phyloP scores from a whole-genome alignment of 1,140 invertebrate species.

The Kradibia gibbosae region DNA sequence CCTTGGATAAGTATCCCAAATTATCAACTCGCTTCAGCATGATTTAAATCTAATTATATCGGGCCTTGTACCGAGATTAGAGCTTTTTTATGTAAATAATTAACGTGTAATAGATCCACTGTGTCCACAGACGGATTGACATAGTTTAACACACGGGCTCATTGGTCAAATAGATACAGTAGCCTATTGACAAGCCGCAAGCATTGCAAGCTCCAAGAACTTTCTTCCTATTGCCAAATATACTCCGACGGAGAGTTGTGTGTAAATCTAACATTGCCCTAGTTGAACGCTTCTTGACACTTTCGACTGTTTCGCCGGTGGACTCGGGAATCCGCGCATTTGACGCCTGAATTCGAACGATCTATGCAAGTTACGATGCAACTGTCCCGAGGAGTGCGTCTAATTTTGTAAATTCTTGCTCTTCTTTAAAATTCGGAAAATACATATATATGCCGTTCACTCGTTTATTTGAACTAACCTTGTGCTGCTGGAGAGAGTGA shows the following conservation, averaged over 20 bases:
- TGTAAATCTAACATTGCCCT: constrained; percentile 69
- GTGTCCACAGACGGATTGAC: not conserved
- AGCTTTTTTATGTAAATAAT: constrained; percentile 4
- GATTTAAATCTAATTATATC: not conserved
- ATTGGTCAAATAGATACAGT: constrained; percentile 65
- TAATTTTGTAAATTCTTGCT: no score
- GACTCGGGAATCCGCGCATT: constrained; percentile 62
- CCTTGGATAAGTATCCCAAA: not conserved
- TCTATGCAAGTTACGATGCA: no score
- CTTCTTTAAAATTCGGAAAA: no score
- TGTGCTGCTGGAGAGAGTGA: no score
- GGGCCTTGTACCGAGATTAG: not conserved
- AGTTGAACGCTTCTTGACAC: constrained; percentile 69
- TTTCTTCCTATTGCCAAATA: constrained; percentile 65
- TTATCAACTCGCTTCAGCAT: not conserved
- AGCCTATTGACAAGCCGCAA: constrained; percentile 67
- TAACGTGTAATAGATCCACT: not conserved
- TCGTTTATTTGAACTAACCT: no score
- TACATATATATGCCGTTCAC: no score
- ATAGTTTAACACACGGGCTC: constrained; percentile 52
- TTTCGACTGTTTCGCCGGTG: constrained; percentile 65
- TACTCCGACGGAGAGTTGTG: constrained; percentile 49
- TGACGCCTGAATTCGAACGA: constrained; percentile 41
- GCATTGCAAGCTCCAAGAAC: constrained; percentile 66
- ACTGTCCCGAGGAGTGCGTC: no score